phyloP scores from a whole-genome alignment of 1,140 invertebrate genomes.

The Drosophila watanabei region DNA sequence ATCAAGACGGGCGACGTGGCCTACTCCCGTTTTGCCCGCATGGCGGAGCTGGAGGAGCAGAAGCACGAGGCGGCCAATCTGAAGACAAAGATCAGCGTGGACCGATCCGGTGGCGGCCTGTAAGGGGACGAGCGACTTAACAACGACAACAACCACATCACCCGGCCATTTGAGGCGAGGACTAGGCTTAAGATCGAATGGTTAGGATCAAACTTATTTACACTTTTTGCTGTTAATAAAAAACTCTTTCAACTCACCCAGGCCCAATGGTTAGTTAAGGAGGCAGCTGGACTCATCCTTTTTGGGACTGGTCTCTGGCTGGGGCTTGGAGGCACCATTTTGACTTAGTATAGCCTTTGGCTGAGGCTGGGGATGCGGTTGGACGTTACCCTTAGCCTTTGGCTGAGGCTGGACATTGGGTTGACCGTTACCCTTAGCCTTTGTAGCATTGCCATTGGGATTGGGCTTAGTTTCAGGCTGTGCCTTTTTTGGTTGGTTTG shows the following conservation, averaged over 20 bases:
- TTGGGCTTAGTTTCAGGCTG: not conserved
- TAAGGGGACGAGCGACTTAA: conserved; percentile 86
- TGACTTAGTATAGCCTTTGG: not conserved
- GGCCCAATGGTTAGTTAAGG: not conserved
- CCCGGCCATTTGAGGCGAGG: conserved; percentile 28
- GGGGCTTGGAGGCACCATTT: not conserved
- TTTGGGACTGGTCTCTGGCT: not conserved
- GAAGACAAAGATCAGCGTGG: conserved; percentile 94
- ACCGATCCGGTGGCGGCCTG: conserved; percentile 97
- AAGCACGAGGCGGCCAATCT: conserved; percentile 90
- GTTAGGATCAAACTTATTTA: conserved; percentile 64
- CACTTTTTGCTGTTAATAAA: conserved; percentile 77
- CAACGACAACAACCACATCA: conserved; percentile 27
- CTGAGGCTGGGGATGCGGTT: not conserved
- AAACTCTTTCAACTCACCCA: conserved; percentile 63
- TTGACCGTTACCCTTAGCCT: not conserved
- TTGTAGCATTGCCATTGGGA: conserved; percentile 3
- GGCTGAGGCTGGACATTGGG: not conserved
- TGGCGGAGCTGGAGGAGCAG: conserved; percentile 95
- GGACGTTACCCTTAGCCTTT: not conserved
- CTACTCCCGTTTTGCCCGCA: conserved; percentile 95
- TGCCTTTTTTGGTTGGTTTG: not conserved
- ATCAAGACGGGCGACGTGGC: conserved; percentile 96
- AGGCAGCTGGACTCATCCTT: not conserved
- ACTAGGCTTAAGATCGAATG: conserved; percentile 62